Evolutionary conservation across 2,888 invertebrate species (phyloP).

Genomic region (Meteorus colon): DNA sequence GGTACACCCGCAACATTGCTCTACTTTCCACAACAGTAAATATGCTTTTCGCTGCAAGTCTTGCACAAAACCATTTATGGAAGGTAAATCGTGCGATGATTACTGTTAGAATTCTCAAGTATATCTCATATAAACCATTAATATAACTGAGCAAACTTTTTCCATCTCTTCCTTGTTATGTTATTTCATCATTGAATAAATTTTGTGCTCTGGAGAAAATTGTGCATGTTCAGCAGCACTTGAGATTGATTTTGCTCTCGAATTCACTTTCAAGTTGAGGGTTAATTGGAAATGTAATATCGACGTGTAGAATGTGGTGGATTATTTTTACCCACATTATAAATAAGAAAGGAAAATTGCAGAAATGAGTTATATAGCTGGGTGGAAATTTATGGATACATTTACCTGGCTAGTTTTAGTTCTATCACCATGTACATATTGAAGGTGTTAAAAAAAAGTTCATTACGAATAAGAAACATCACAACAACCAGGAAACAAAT

Average conservation of each 20-base stretch:
- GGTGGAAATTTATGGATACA: neutral
- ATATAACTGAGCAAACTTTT: neutral
- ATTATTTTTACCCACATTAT: neutral
- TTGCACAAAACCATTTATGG: slow-evolving; percentile 13
- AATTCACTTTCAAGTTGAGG: slow-evolving; percentile 20
- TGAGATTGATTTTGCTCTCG: neutral
- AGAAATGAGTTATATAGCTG: slow-evolving; percentile 32
- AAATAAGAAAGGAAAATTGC: slow-evolving; percentile 10
- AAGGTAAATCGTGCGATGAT: neutral
- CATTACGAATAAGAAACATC: neutral
- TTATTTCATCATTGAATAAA: no score
- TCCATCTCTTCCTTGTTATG: no score
- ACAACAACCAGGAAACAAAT: no score
- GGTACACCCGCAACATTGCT: slow-evolving; percentile 5
- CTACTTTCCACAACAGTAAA: slow-evolving; percentile 17
- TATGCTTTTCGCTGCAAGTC: neutral
- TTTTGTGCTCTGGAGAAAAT: no score
- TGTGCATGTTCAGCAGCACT: neutral
- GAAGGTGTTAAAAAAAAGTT: neutral
- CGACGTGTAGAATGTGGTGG: neutral
- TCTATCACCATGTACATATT: neutral
- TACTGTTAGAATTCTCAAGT: neutral
- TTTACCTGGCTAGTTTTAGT: neutral
- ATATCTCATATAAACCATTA: neutral
- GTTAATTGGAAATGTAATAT: slow-evolving; percentile 6